Evolutionary conservation across 2,888 invertebrate genomes (phyloP), one percentile per base, ranked within the genome.

Genomic region (Odontocolon sp.): DNA sequence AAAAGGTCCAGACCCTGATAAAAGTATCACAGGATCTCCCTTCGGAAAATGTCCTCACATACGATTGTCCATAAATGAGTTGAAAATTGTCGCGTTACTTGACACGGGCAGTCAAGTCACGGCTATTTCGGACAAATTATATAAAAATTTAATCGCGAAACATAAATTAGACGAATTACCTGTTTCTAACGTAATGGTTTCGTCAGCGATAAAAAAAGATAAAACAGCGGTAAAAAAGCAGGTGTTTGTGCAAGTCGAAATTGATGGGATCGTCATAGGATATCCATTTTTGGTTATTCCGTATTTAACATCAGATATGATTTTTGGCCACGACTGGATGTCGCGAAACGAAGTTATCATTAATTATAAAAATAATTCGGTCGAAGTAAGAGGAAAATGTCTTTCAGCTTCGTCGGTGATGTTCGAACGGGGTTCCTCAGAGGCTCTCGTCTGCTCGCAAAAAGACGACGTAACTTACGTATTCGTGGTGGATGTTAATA

Each of bases 21-120:
- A 47, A 38, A 1, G 16, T 31, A 23, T 18, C 18, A 36, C 11
- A 21, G 5, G 26, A 9, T 56, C 33, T 5, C 16, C 23, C 9
- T 16, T 63, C n/a, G 28, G 26, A 6, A 36, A 18, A 9, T 42
- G 66, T 9, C 68, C 68, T 2, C 68, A 68, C 8, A 16, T 68
- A 1, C 8, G 14, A 16, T 8, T 28, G 18, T 11, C n/a, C 1
- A 31, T 45, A 4, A 45, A 36, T 0, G 8, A 1, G 4, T 18
- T 21, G 1, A n/a, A 11, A 16, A 16, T 50, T 11, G 42, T 52
- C 3, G 54, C 75, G 4, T 36, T 79, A 11, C 38, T 80, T 1
- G 77, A 80, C 9, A 64, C 73, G 8, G 75, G 79, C 8, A 77
- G 79, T 52, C 71, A 80, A 18, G 45, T 79, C 9, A 74, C 76